Evolutionary conservation across 2,888 invertebrate species (phyloP), one percentile per base, ranked within the genome.

Genomic region (Amiota minor): DNA sequence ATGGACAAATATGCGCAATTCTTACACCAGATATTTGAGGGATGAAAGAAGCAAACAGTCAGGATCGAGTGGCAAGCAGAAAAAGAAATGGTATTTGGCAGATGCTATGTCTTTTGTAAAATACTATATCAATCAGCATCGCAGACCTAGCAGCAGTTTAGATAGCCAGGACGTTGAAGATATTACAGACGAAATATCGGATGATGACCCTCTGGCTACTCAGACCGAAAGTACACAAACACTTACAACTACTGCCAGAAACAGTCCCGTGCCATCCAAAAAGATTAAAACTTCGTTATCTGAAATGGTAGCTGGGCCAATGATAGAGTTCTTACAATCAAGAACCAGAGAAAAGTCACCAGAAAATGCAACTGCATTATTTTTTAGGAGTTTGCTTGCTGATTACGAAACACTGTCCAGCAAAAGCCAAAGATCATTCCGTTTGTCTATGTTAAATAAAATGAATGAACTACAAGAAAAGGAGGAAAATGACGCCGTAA

Each of bases 321-420:
- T 62, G 62, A 73, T 70, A 3, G 61, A 70, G 73, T 69, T 73
- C 55, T 53, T 73, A 12, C 12, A 71, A 67, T 71, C 74, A 59
- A 74, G 64, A 74, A 74, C 74, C 2, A 71, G 16, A 70, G 47
- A 70, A 23, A 70, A 65, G 35, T 9, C 70, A 23, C 62, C 1
- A 23, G 72, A 72, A 1, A 35, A 67, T 65, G 59, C 65, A 68
- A 72, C 20, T 72, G 59, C 46, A 14, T 72, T 72, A 55, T 72
- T 72, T 56, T 72, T 69, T 68, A 61, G 62, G 61, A 71, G 47
- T 45, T 35, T 71, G 20, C 16, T 71, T 59, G 71, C 49, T 61
- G 71, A 71, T 47, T 71, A 71, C 23, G 59, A 71, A 71, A 71
- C 62, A 20, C 61, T 71, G 2, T 71, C 59, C 16, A 62, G 14